Base-by-base conservation (phyloP, 2,888 invertebrate genomes). In the Pelosia muscerda region DNA sequence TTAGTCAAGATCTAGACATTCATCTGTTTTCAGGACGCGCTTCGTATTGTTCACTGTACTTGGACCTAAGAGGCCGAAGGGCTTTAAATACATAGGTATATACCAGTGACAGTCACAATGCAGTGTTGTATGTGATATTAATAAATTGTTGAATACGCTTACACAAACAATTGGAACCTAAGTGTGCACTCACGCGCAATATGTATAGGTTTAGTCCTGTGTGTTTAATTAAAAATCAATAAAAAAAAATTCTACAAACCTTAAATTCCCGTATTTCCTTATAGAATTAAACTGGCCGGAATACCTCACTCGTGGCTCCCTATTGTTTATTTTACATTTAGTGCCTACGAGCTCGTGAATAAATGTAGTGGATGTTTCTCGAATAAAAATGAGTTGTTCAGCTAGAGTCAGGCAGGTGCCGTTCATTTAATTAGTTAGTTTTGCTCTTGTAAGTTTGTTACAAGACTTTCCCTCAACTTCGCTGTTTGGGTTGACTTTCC, bases 401-500 rank as follows among this genome's bases (percentile, higher is more conserved):
- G 19, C 67, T 49, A 55, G 66, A 73, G 57, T 63, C 63, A 63
- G 63, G 54, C 76, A 78, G 81, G 81, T 75, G 73, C 76, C 74
- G 74, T 77, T 81, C 75, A 79, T 79, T 81, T 69, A 77, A 72
- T 79, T 78, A 81, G 63, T 63, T 65, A 78, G 73, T 78, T 81
- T 71, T 55, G 66, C 42, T 53, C 63, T 56, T 42, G 34, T 73
- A 79, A 79, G 79, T 78, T 76, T 76, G 73, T 81, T 81, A 76
- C 74, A 71, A 67, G 72, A 69, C 72, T 73, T 69, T 11, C n/a
- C 65, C 65, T 72, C 74, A 80, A 72, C 31, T 81, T 81, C 69
- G 25, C 63, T 64, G 26, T 66, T 74, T 65, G 59, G 63, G 62
- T 73, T 61, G 54, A 78, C 65, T 63, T 57, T 34, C 56, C 42